Percentiles rank a stretch among this genome's conserved stretches.
These are phyloP conservation scores for Fopius arisanus DNA, from an alignment of 1,140 invertebrate species.

Conservation along the genomic window DNA sequence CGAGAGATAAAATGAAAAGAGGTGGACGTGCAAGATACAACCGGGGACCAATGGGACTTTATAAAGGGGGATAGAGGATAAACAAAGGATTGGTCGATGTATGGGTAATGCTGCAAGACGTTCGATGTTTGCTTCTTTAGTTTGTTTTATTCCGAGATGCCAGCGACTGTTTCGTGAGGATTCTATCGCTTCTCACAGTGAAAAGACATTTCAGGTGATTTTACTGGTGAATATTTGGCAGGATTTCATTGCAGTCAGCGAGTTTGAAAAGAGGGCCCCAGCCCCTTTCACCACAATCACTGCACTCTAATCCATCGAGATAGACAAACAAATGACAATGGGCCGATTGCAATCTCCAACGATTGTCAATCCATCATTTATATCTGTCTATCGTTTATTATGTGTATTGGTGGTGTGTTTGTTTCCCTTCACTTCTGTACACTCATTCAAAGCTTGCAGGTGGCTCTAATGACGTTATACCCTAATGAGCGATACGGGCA, in stretches of 20 bases:
- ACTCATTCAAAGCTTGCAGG: constrained; percentile 36
- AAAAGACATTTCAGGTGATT: not conserved
- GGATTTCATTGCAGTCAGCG: no score
- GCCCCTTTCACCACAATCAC: constrained; percentile 49
- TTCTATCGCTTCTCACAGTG: constrained; percentile 7
- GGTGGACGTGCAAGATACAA: constrained; percentile 25
- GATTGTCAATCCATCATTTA: constrained; percentile 15
- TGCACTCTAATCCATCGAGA: constrained; percentile 44
- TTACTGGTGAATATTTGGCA: no score
- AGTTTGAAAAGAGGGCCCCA: no score
- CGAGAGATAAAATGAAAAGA: constrained; percentile 48
- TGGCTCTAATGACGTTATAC: constrained; percentile 47
- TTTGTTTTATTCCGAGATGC: not conserved
- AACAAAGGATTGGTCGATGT: constrained; percentile 16
- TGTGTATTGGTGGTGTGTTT: constrained; percentile 32
- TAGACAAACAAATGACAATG: constrained; percentile 63
- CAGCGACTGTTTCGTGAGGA: not conserved
- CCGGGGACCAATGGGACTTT: constrained; percentile 23
- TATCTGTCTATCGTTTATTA: constrained; percentile 12
- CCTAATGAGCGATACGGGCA: constrained; percentile 50
- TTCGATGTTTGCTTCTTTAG: constrained; percentile 1
- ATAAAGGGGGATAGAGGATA: constrained; percentile 26
- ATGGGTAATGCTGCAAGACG: not conserved
- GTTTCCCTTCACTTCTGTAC: constrained; percentile 10
- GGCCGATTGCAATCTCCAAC: constrained; percentile 48